Percentiles rank a stretch among this genome's conserved stretches.
phyloP scores from a whole-genome alignment of 2,797 vertebrate species.

The Anguilla anguilla region DNA sequence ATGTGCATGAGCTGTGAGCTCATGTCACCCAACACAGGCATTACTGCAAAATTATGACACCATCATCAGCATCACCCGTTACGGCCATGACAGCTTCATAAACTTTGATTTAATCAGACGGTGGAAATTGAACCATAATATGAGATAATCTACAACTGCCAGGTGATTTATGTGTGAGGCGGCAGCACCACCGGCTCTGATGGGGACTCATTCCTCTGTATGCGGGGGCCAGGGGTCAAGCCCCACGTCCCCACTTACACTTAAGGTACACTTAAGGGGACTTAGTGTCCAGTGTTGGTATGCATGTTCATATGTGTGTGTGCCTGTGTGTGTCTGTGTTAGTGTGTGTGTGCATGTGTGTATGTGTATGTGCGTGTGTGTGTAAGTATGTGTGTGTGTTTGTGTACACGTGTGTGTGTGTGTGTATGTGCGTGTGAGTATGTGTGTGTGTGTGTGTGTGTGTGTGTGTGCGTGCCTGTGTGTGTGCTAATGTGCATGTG shows the following conservation, averaged over 20 bases:
- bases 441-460: neutral
- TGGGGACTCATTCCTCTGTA: conserved; percentile 61
- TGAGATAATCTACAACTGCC: conserved; percentile 67
- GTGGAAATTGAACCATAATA: conserved; percentile 70
- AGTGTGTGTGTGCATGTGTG: conserved; percentile 35
- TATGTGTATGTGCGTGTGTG: conserved; percentile 34
- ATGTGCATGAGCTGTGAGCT: conserved; percentile 33
- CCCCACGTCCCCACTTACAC: conserved; percentile 47
- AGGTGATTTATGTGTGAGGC: conserved; percentile 66
- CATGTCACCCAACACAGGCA: conserved; percentile 63
- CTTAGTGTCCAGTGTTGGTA: conserved; percentile 27
- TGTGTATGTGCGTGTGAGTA: neutral
- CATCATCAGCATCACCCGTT: conserved; percentile 54
- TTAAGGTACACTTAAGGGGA: conserved; percentile 47
- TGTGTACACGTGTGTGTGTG: conserved; percentile 36
- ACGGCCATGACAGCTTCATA: conserved; percentile 72
- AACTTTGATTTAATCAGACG: conserved; percentile 75
- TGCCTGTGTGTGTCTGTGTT: conserved; percentile 29
- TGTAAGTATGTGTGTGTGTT: conserved; percentile 58
- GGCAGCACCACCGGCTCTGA: conserved; percentile 58
- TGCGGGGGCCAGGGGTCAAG: conserved; percentile 60
- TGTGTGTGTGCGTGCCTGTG: neutral
- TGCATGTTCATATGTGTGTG: conserved; percentile 18
- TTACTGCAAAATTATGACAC: conserved; percentile 64
- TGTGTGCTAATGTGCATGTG: conserved; percentile 42